Percentiles rank a stretch among this genome's conserved stretches.
Evolutionary conservation across 2,113 vertebrate genomes (phyloP).

Genomic region (Varanus salvator): DNA sequence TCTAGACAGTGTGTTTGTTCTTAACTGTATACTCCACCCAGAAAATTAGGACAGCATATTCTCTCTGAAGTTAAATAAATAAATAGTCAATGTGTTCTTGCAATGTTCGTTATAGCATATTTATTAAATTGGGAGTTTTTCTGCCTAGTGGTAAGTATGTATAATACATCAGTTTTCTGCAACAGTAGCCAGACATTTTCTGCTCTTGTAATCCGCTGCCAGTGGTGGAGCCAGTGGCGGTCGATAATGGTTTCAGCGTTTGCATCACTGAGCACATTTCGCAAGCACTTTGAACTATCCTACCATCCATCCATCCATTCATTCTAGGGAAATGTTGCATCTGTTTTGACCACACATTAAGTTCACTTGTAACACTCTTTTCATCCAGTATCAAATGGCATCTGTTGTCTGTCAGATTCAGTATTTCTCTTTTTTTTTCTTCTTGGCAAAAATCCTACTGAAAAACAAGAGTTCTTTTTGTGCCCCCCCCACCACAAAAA

Average conservation of each 20-base stretch:
- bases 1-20: not conserved
- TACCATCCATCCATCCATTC: slow-evolving; percentile 3
- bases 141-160: slow-evolving; percentile 37
- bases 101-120: slow-evolving; percentile 53
- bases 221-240: slow-evolving; percentile 68
- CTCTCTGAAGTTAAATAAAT: not conserved
- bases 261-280: slow-evolving; percentile 73
- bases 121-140: slow-evolving; percentile 53
- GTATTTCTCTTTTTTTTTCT: slow-evolving; percentile 9
- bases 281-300: slow-evolving; percentile 65
- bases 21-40: not conserved
- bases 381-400: slow-evolving; percentile 50
- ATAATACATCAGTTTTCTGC: slow-evolving; percentile 72
- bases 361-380: slow-evolving; percentile 58
- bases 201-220: slow-evolving; percentile 64
- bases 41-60: not conserved
- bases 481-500: not conserved
- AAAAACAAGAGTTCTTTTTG: not conserved
- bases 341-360: slow-evolving; percentile 58
- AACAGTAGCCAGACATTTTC: slow-evolving; percentile 63
- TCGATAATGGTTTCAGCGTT: slow-evolving; percentile 67
- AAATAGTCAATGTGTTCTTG: slow-evolving; percentile 12
- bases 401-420: slow-evolving; percentile 20
- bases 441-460: slow-evolving; percentile 24
- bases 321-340: slow-evolving; percentile 58